Evolutionary conservation across 2,888 invertebrate species (phyloP).

Genomic region (Tricholauxania praeusta): DNA sequence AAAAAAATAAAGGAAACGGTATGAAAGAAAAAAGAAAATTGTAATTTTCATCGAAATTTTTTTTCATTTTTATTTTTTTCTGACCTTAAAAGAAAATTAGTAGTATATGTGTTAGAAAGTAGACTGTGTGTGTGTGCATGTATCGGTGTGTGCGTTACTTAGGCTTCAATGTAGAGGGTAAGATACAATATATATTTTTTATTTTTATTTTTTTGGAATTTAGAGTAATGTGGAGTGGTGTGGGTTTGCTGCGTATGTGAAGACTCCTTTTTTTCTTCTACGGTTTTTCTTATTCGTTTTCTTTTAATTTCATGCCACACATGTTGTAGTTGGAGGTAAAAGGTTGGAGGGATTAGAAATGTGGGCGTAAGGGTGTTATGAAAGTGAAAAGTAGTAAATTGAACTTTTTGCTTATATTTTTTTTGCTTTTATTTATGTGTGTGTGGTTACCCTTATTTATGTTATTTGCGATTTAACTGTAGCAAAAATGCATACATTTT

Average conservation of each 20-base stretch:
- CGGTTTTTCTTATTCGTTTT: not conserved
- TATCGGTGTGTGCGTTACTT: constrained; percentile 44
- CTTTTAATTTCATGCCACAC: constrained; percentile 24
- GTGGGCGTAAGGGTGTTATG: constrained; percentile 39
- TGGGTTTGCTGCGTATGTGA: constrained; percentile 5
- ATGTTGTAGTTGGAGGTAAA: constrained; percentile 9
- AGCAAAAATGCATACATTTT: constrained; percentile 15
- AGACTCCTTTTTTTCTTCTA: not conserved
- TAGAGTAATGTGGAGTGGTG: constrained; percentile 20
- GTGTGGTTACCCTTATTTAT: constrained; percentile 27
- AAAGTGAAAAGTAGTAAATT: constrained; percentile 64
- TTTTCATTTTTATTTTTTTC: constrained; percentile 57
- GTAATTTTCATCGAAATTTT: constrained; percentile 64
- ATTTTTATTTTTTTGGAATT: constrained; percentile 40
- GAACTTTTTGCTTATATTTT: constrained; percentile 52
- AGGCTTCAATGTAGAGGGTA: constrained; percentile 54
- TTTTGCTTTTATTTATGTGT: constrained; percentile 23
- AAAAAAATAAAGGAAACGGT: constrained; percentile 48
- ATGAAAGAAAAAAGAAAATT: constrained; percentile 57
- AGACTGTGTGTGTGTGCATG: constrained; percentile 31
- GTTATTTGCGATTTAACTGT: constrained; percentile 19
- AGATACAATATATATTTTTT: constrained; percentile 39
- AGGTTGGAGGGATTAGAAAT: constrained; percentile 42
- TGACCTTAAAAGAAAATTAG: constrained; percentile 64
- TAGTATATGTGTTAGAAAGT: constrained; percentile 45